phyloP scores from a whole-genome alignment of 2,888 invertebrate genomes.

The Phlogophora meticulosa region DNA sequence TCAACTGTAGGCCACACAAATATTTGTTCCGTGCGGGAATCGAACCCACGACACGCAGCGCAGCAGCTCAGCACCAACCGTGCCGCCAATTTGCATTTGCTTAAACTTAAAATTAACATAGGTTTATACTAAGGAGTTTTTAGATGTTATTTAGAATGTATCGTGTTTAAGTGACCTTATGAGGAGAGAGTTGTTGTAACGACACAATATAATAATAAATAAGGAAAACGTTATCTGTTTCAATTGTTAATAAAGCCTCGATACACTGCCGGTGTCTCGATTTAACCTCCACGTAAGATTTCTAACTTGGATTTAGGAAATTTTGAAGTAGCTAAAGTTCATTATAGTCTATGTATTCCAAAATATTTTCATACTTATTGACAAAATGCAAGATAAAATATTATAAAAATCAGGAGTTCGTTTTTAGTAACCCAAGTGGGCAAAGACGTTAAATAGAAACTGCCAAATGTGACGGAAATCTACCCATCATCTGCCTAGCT shows the following conservation, averaged over 20 bases:
- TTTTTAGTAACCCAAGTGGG: no score
- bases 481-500: no score
- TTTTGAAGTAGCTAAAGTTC: slow-evolving; percentile 6
- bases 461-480: no score
- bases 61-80: no score
- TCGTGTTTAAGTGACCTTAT: slow-evolving; percentile 25
- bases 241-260: slow-evolving; percentile 53
- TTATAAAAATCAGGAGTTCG: no score
- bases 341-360: neutral
- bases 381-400: no score
- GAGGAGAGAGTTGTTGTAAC: slow-evolving; percentile 47
- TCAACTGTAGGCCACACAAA: no score
- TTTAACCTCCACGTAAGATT: slow-evolving; percentile 11
- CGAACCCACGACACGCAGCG: no score
- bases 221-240: slow-evolving; percentile 53
- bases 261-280: slow-evolving; percentile 28
- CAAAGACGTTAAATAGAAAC: no score
- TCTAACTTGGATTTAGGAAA: slow-evolving; percentile 45
- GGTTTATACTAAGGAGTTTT: slow-evolving; percentile 16
- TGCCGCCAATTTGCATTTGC: slow-evolving; percentile 1
- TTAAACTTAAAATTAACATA: slow-evolving; percentile 35
- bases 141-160: slow-evolving; percentile 27
- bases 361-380: no score
- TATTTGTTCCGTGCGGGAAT: no score
- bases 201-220: slow-evolving; percentile 44